These are phyloP conservation scores for Uria lomvia DNA, from an alignment of 2,113 vertebrate genomes.

Conservation along the genomic window DNA sequence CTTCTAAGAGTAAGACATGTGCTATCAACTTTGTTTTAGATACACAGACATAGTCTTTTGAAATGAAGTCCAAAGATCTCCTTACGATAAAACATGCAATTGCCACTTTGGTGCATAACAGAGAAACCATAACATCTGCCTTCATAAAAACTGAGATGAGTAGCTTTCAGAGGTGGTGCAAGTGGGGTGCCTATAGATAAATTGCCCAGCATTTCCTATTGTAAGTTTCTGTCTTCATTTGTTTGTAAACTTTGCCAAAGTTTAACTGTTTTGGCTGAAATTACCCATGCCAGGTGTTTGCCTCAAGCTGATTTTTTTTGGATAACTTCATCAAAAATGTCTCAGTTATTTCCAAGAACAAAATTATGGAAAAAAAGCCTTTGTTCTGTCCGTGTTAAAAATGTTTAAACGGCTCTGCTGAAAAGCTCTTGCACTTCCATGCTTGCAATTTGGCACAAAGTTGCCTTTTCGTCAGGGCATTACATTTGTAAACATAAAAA, in stretches of 20 bases:
- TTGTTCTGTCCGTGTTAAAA: conserved; percentile 19
- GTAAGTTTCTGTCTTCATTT: not conserved
- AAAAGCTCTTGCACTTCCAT: not conserved
- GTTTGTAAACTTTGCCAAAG: not conserved
- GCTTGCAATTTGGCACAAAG: not conserved
- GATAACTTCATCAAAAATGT: not conserved
- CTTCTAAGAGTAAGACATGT: not conserved
- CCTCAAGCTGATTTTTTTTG: not conserved
- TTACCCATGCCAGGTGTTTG: conserved; percentile 25
- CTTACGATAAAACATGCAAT: not conserved
- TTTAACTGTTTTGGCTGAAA: conserved; percentile 26
- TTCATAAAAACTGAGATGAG: not conserved
- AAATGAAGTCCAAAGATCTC: not conserved
- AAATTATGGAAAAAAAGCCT: not conserved
- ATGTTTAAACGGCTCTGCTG: not conserved
- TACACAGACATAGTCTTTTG: not conserved
- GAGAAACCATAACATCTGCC: not conserved
- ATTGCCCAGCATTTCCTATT: not conserved
- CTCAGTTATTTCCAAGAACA: conserved; percentile 11
- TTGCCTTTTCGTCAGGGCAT: not conserved
- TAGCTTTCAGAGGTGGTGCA: not conserved
- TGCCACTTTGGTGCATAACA: not conserved
- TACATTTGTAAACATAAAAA: conserved; percentile 24
- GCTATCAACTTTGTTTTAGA: not conserved
- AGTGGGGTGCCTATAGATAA: not conserved